phyloP scores from a whole-genome alignment of 2,797 vertebrate species.

The Dipus sagitta region DNA sequence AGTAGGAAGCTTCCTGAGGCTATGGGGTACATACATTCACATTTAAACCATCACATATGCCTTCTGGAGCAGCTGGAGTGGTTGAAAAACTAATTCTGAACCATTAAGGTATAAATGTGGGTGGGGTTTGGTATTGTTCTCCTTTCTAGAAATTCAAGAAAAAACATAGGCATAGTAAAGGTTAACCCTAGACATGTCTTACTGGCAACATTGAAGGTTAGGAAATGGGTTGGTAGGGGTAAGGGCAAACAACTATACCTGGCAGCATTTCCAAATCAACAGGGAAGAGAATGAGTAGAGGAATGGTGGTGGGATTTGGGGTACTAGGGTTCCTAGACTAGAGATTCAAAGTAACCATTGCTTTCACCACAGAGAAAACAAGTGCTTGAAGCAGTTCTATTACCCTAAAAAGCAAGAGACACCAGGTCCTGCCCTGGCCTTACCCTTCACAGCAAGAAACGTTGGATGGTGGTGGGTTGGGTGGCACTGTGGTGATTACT shows the following conservation, averaged over 20 bases:
- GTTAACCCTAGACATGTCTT: conserved; percentile 39
- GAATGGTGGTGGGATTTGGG: too few relatives aligned
- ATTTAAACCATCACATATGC: too few relatives aligned
- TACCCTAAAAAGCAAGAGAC: conserved; percentile 26
- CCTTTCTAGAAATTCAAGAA: conserved; percentile 63
- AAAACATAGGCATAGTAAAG: conserved; percentile 21
- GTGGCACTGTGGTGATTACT: conserved; percentile 29
- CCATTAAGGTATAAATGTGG: conserved; percentile 31
- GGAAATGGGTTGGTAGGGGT: conserved; percentile 37
- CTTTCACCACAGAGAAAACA: conserved; percentile 70
- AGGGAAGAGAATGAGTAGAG: conserved; percentile 32
- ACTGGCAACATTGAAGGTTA: background rate
- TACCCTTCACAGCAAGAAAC: conserved; percentile 52
- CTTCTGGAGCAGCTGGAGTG: conserved; percentile 53
- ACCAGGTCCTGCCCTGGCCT: background rate
- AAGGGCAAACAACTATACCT: conserved; percentile 50
- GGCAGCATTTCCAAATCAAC: conserved; percentile 48
- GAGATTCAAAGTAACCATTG: conserved; percentile 66
- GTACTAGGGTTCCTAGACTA: conserved; percentile 16
- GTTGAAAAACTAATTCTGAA: conserved; percentile 59
- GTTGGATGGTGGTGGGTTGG: conserved; percentile 25
- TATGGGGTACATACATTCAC: too few relatives aligned
- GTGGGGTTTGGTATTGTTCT: conserved; percentile 14
- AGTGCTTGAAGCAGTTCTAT: conserved; percentile 49
- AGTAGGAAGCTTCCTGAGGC: too few relatives aligned